Percentiles rank a stretch among this genome's conserved stretches.
phyloP scores from a whole-genome alignment of 1,140 invertebrate genomes.

The Ptiloglossa arizonensis region DNA sequence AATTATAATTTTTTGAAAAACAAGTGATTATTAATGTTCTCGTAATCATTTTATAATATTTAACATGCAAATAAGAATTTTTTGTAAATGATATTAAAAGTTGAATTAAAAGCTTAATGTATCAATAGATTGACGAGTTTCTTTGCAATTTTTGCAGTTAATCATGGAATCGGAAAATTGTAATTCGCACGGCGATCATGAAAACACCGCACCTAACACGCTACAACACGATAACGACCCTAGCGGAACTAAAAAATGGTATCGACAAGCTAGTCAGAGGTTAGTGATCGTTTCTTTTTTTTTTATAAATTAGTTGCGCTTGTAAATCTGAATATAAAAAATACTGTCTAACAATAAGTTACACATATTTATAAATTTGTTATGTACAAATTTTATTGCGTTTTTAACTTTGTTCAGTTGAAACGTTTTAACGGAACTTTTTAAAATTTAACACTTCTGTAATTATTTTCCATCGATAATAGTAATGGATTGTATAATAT shows the following conservation, averaged over 20 bases:
- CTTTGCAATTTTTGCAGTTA: conserved; percentile 56
- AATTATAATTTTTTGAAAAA: too few species aligned
- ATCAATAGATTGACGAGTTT: conserved; percentile 11
- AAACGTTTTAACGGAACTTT: too few species aligned
- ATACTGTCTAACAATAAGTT: background rate
- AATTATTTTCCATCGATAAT: too few species aligned
- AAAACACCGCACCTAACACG: conserved; percentile 42
- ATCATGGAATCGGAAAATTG: conserved; percentile 74
- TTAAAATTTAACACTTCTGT: too few species aligned
- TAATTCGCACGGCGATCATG: conserved; percentile 61
- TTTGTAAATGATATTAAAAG: background rate
- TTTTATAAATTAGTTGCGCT: background rate
- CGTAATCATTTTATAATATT: background rate
- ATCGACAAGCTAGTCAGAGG: conserved; percentile 75
- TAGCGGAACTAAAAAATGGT: conserved; percentile 72
- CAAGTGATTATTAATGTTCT: background rate
- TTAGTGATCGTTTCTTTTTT: conserved; percentile 46
- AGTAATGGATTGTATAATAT: too few species aligned
- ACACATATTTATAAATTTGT: too few species aligned
- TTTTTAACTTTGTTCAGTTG: too few species aligned
- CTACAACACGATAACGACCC: conserved; percentile 67
- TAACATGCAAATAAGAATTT: background rate
- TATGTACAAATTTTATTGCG: too few species aligned
- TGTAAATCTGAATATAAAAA: background rate
- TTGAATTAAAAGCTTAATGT: background rate